These are phyloP conservation scores for Brassicogethes aeneus DNA, from an alignment of 2,888 invertebrate genomes.

Conservation along the genomic window DNA sequence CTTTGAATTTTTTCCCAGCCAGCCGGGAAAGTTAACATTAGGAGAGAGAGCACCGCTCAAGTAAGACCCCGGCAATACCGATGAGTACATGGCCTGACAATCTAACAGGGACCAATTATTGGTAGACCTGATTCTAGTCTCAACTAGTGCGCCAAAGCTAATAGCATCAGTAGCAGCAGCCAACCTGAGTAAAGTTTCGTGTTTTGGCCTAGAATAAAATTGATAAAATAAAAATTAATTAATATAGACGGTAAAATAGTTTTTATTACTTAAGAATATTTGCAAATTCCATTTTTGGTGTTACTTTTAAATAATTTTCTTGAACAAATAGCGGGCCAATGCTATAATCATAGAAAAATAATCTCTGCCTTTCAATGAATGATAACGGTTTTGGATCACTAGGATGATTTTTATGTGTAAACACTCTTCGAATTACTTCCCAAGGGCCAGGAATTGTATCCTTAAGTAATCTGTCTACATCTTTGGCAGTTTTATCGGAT, in stretches of 20 bases:
- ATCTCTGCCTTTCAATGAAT: constrained; percentile 72
- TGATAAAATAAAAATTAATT: too few species aligned
- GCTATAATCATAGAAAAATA: constrained; percentile 97
- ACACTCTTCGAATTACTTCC: constrained; percentile 87
- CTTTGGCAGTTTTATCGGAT: constrained; percentile 49
- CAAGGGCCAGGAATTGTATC: constrained; percentile 87
- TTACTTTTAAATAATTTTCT: constrained; percentile 87
- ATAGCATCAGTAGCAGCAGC: constrained; percentile 80
- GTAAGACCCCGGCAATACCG: constrained; percentile 80
- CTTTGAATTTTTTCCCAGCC: constrained; percentile 94
- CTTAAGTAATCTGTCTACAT: constrained; percentile 59
- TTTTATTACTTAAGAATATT: too few species aligned
- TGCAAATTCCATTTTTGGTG: too few species aligned
- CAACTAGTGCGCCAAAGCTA: constrained; percentile 77
- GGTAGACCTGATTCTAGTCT: constrained; percentile 66
- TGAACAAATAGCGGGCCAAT: constrained; percentile 95
- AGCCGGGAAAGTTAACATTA: constrained; percentile 87
- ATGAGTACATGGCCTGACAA: constrained; percentile 75
- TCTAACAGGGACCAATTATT: constrained; percentile 87
- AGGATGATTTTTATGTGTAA: constrained; percentile 74
- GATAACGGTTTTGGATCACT: too few species aligned
- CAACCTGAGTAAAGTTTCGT: constrained; percentile 41
- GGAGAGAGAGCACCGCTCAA: constrained; percentile 72
- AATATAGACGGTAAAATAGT: too few species aligned
- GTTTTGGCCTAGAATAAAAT: too few species aligned